These are phyloP conservation scores for Crotalus tigris DNA, from an alignment of 2,113 vertebrate species.

Conservation along the genomic window DNA sequence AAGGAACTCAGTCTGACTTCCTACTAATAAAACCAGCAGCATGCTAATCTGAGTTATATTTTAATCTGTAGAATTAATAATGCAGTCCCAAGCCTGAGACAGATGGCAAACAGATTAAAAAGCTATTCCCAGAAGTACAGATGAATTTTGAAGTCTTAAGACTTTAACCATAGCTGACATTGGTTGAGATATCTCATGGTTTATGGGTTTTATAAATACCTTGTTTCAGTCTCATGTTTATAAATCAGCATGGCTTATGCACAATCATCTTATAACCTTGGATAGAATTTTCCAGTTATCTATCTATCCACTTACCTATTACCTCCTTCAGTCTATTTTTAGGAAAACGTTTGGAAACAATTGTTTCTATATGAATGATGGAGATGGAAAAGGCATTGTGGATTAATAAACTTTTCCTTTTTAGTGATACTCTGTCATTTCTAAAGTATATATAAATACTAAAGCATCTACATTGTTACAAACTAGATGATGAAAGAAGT, in stretches of 20 bases:
- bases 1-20: not conserved
- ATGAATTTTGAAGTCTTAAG: slow-evolving; percentile 44
- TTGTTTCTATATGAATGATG: not conserved
- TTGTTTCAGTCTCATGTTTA: not conserved
- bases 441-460: not conserved
- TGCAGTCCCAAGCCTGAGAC: slow-evolving; percentile 49
- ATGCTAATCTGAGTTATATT: slow-evolving; percentile 23
- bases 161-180: slow-evolving; percentile 56
- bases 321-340: not conserved
- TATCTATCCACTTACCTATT: not conserved
- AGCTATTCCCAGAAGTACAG: slow-evolving; percentile 32
- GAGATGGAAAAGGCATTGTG: not conserved
- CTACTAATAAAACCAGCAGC: slow-evolving; percentile 10
- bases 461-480: not conserved
- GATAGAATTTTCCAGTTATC: not conserved
- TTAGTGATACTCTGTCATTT: not conserved
- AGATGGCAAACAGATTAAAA: slow-evolving; percentile 61
- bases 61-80: slow-evolving; percentile 55
- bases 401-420: not conserved
- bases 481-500: not conserved
- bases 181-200: slow-evolving; percentile 15
- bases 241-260: not conserved
- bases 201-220: not conserved
- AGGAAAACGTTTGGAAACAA: not conserved
- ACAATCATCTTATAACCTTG: not conserved